Conservation (phyloP, 2,888 invertebrate species). For the Lysandra bellargus region DNA sequence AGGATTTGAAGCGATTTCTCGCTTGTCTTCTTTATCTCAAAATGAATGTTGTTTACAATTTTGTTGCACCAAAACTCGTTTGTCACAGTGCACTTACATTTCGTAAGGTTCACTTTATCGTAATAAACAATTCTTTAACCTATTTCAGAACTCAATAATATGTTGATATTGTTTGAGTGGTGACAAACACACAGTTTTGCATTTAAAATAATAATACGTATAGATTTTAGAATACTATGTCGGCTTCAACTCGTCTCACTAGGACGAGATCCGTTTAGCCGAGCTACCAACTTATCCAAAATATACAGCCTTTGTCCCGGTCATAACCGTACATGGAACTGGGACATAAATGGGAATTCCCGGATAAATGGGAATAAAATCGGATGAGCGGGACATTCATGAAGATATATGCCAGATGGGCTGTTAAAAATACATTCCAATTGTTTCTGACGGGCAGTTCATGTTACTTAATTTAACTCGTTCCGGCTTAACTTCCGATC, state of each 20-base stretch:
- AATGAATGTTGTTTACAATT: too few species aligned
- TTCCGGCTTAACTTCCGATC: background rate
- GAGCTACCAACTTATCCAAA: background rate
- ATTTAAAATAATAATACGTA: too few species aligned
- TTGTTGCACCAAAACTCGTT: too few species aligned
- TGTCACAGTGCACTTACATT: too few species aligned
- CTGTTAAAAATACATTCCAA: conserved; percentile 18
- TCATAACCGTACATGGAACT: background rate
- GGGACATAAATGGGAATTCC: conserved; percentile 13
- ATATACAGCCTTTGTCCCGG: background rate
- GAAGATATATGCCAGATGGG: conserved; percentile 18
- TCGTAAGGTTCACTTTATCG: too few species aligned
- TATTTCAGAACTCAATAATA: too few species aligned
- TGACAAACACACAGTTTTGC: too few species aligned
- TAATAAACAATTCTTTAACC: too few species aligned
- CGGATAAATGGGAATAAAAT: conserved; percentile 24
- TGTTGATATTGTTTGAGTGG: too few species aligned
- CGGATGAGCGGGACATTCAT: conserved; percentile 26
- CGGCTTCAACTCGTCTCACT: background rate
- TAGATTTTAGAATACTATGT: too few species aligned
- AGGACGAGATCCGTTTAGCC: background rate
- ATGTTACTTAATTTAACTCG: conserved; percentile 12
- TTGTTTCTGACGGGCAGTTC: conserved; percentile 3
- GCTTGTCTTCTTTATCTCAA: too few species aligned
- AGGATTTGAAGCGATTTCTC: too few species aligned